phyloP scores from a whole-genome alignment of 2,797 vertebrate species.

The Myotis daubentonii region DNA sequence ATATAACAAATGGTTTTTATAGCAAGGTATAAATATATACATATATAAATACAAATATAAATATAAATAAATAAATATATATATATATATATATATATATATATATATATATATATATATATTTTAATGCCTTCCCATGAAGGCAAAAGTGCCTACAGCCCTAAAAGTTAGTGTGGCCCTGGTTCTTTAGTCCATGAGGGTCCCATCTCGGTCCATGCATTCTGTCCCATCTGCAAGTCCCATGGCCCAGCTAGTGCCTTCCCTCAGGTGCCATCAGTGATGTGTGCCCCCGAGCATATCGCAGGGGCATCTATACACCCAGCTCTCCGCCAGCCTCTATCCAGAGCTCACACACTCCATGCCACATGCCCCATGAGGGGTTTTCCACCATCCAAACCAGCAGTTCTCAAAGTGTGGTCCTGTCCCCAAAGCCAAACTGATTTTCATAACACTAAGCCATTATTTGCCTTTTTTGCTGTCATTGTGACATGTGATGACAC shows the following conservation, averaged over 20 bases:
- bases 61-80: not conserved
- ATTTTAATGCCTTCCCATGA: not conserved
- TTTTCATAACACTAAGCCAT: not conserved
- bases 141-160: not conserved
- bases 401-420: not conserved
- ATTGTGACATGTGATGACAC: not conserved
- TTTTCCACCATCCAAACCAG: not conserved
- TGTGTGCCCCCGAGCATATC: not conserved
- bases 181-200: not conserved
- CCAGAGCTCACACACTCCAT: rapidly evolving
- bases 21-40: not conserved
- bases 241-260: not conserved
- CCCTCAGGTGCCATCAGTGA: not conserved
- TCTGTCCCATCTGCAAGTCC: not conserved
- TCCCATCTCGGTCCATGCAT: not conserved
- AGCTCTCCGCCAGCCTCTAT: not conserved
- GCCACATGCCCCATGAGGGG: too few relatives aligned
- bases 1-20: not conserved
- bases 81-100: not conserved
- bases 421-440: not conserved
- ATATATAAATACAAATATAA: too few relatives aligned
- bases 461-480: not conserved
- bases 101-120: not conserved
- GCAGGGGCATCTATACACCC: not conserved
- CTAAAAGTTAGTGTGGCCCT: not conserved